Base-by-base conservation (phyloP, 2,113 vertebrate species). In the Cryptomyrus ogoouensis region DNA sequence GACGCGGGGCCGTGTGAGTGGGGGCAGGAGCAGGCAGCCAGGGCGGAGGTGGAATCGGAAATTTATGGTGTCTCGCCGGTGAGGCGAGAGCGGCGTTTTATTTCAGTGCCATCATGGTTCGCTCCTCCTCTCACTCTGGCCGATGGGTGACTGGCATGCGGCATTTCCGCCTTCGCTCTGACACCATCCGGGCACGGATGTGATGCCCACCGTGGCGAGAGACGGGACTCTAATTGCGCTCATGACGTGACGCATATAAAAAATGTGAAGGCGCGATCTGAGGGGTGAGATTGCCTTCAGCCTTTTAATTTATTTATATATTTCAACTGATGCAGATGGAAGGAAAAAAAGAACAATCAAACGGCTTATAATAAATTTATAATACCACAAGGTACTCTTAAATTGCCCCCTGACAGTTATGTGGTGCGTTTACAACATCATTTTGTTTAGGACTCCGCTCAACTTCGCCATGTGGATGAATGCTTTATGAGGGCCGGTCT, bases 341-440 rank as follows among this genome's bases (percentile, higher is more conserved):
- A 66, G n/a, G 62, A 17, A 39, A 39, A 80, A 17, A 39, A 15
- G 35, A 35, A 35, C 66, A 74, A 88, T 88, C 58, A 88, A 88
- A 46, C n/a, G 21, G 6, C n/a, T 74, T 15, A 74, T 49, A 50
- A 58, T 58, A 49, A 50, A 88, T 88, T 88, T 77, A 74, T 88
- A 77, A 74, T 58, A 70, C 17, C 58, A 47, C 12, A 31, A 27
- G 88, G 62, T 17, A 24, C 66, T 42, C 44, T 70, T 88, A 88
- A 77, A 88, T 88, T 77, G 27, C 44, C 46, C 88, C 24, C 62
- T 77, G 88, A 88, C 58, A 88, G 88, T 74, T 74, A 77, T 88
- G 88, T 35, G 62, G 4, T 74, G 42, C 46, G 3, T 88, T 88
- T 47, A 70, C 44, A 74, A 44, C 88, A 49, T 88, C 88, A 50